phyloP scores from a whole-genome alignment of 2,113 vertebrate species.

The Callipepla californica region DNA sequence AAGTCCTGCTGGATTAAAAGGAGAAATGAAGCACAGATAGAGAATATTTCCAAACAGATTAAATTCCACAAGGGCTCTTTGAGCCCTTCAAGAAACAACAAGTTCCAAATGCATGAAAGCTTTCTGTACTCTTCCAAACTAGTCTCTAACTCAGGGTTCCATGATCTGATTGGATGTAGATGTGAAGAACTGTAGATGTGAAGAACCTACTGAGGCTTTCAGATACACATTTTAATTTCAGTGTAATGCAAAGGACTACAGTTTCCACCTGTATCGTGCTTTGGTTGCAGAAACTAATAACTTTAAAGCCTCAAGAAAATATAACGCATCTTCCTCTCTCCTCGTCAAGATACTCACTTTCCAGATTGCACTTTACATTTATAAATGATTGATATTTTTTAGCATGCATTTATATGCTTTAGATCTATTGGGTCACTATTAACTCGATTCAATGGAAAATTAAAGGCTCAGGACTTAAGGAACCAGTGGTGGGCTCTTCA shows the following conservation, averaged over 20 bases:
- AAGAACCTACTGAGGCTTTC: background rate
- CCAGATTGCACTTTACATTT: background rate
- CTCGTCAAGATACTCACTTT: background rate
- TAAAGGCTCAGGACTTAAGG: background rate
- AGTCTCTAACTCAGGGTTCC: background rate
- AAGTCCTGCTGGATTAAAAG: background rate
- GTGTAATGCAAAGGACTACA: background rate
- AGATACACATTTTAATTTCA: background rate
- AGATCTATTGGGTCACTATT: background rate
- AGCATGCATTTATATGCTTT: background rate
- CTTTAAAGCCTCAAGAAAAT: conserved; percentile 42
- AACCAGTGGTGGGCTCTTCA: background rate
- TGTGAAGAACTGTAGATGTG: background rate
- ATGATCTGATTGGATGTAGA: background rate
- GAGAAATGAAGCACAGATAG: background rate
- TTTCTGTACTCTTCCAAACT: background rate
- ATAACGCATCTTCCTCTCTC: background rate
- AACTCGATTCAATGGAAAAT: conserved; percentile 22
- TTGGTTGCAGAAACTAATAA: background rate
- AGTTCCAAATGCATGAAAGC: background rate
- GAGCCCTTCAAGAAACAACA: background rate
- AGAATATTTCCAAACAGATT: conserved; percentile 2
- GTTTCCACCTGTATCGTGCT: background rate
- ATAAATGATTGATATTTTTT: conserved; percentile 20
- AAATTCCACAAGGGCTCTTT: background rate